Conservation (phyloP, 2,888 invertebrate genomes). For the Druceiella hillmani region DNA sequence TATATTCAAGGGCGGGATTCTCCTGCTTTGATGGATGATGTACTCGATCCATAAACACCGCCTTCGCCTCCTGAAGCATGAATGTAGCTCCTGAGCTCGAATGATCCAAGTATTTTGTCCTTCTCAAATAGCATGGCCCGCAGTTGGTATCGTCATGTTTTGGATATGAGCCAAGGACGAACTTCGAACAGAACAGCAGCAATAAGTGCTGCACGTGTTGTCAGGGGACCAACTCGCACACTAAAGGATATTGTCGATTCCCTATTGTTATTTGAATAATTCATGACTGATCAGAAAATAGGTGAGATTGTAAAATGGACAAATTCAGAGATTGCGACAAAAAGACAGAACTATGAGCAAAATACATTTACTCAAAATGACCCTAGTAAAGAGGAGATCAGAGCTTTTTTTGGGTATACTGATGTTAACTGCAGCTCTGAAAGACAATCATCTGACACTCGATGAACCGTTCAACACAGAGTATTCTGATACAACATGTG, state of each 20-base stretch:
- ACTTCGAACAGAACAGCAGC: constrained; percentile 12
- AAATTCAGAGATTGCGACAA: constrained; percentile 12
- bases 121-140: constrained; percentile 12
- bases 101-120: constrained; percentile 11
- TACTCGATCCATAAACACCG: constrained; percentile 8
- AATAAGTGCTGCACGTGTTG: constrained; percentile 3
- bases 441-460: constrained; percentile 6
- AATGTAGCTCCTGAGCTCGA: too few relatives aligned
- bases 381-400: constrained; percentile 5
- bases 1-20: constrained; percentile 8
- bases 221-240: constrained; percentile 7
- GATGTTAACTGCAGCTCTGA: constrained; percentile 6
- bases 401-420: constrained; percentile 7
- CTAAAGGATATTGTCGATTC: constrained; percentile 3
- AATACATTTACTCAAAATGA: constrained; percentile 6
- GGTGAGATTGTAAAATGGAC: constrained; percentile 13
- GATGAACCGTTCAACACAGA: constrained; percentile 13
- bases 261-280: constrained; percentile 6
- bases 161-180: constrained; percentile 10
- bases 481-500: constrained; percentile 13
- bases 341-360: constrained; percentile 10
- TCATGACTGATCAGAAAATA: constrained; percentile 6
- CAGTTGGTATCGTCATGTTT: constrained; percentile 10
- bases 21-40: constrained; percentile 6
- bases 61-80: constrained; percentile 2